Evolutionary conservation across 2,797 vertebrate genomes (phyloP).

Genomic region (Chaetophractus vellerosus): DNA sequence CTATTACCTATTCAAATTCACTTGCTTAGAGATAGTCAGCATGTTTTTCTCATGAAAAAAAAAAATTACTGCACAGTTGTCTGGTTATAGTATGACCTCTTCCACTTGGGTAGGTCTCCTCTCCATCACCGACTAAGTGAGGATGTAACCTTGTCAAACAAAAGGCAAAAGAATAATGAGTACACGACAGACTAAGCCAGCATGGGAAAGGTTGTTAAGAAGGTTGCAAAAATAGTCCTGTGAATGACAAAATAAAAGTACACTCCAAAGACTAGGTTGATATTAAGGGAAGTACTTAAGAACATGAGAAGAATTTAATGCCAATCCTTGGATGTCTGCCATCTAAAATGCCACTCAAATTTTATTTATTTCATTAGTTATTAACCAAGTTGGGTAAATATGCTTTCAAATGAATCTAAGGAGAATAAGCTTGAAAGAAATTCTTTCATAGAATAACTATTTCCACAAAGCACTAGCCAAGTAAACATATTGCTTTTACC

Average conservation of each 20-base stretch:
- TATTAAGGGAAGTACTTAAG: slow-evolving; percentile 53
- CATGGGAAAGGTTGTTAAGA: slow-evolving; percentile 41
- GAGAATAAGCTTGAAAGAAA: slow-evolving; percentile 63
- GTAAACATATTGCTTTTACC: neutral
- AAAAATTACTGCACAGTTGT: slow-evolving; percentile 11
- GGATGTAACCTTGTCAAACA: slow-evolving; percentile 78
- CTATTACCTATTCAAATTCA: slow-evolving; percentile 58
- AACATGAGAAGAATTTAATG: slow-evolving; percentile 47
- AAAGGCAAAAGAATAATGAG: slow-evolving; percentile 80
- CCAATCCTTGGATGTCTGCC: slow-evolving; percentile 67
- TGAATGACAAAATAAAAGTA: slow-evolving; percentile 72
- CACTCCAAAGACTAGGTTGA: slow-evolving; percentile 46
- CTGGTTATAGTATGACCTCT: slow-evolving; percentile 76
- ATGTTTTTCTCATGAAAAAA: slow-evolving; percentile 63
- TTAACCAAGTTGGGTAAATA: slow-evolving; percentile 57
- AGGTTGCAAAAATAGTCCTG: slow-evolving; percentile 56
- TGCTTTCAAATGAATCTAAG: slow-evolving; percentile 64
- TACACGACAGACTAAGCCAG: slow-evolving; percentile 33
- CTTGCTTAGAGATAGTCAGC: slow-evolving; percentile 62
- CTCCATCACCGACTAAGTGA: slow-evolving; percentile 76
- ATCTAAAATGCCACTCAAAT: slow-evolving; percentile 52
- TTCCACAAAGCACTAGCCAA: slow-evolving; percentile 54
- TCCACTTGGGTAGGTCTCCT: slow-evolving; percentile 51
- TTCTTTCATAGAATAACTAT: neutral
- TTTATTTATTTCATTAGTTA: slow-evolving; percentile 76